These are phyloP conservation scores for Hiodon tergisus DNA, from an alignment of 2,113 vertebrate genomes.

Conservation along the genomic window DNA sequence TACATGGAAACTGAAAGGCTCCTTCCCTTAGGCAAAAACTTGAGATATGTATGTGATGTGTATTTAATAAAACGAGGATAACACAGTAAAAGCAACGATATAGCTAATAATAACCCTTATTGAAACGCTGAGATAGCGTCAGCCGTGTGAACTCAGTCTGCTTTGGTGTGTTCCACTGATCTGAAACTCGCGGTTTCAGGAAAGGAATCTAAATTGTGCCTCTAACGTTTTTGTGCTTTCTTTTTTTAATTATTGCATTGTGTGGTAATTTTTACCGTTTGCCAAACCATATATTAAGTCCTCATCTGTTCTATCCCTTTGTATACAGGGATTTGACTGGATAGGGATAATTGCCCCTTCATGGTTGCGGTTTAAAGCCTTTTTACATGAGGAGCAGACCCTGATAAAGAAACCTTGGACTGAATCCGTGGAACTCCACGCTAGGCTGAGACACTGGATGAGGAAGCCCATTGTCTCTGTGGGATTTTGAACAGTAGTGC, in stretches of 20 bases:
- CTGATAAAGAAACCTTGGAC: not conserved
- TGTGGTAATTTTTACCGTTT: slow-evolving; percentile 20
- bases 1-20: too few relatives aligned
- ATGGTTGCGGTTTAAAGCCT: slow-evolving; percentile 3
- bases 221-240: not conserved
- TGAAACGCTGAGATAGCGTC: too few relatives aligned
- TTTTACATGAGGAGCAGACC: slow-evolving; percentile 1
- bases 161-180: not conserved
- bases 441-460: not conserved
- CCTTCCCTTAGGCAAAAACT: too few relatives aligned
- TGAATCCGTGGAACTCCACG: not conserved
- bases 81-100: too few relatives aligned
- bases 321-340: slow-evolving; percentile 4
- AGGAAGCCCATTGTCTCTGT: not conserved
- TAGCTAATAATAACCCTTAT: too few relatives aligned
- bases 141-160: not conserved
- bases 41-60: too few relatives aligned
- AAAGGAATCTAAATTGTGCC: slow-evolving; percentile 11
- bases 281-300: not conserved
- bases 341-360: slow-evolving; percentile 17
- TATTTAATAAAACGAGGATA: too few relatives aligned
- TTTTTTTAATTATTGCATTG: slow-evolving; percentile 18
- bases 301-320: slow-evolving; percentile 13
- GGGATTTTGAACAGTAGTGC: not conserved
- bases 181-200: slow-evolving; percentile 2